Percentiles rank a stretch among this genome's conserved stretches.
phyloP scores from a whole-genome alignment of 2,797 vertebrate species.

The Tokudaia muenninki region DNA sequence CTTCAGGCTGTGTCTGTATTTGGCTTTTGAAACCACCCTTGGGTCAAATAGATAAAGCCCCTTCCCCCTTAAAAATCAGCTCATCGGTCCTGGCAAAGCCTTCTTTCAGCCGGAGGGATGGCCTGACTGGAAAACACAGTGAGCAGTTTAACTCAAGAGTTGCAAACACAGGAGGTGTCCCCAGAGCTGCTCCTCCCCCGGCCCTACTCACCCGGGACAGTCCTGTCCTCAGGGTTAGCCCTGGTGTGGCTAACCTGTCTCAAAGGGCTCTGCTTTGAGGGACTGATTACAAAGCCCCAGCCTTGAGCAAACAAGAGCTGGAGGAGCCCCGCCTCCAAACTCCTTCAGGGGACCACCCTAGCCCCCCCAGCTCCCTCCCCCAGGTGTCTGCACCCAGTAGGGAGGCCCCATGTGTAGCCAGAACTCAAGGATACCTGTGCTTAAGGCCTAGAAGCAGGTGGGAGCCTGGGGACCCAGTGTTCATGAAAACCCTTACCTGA shows the following conservation, averaged over 20 bases:
- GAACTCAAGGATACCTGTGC: background rate
- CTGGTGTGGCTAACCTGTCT: background rate
- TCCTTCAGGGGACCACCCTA: background rate
- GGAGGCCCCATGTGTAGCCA: accelerated
- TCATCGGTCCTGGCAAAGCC: background rate
- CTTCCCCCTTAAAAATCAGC: background rate
- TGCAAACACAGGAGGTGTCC: background rate
- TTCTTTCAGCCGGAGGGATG: background rate
- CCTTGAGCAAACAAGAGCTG: background rate
- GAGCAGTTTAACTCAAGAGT: background rate
- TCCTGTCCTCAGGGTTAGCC: background rate
- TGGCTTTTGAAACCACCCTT: background rate
- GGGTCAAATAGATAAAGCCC: background rate
- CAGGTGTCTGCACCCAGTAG: background rate
- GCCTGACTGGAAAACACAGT: background rate
- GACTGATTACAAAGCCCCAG: too few relatives aligned
- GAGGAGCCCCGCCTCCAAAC: background rate
- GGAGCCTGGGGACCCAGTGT: background rate
- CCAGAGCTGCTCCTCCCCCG: background rate
- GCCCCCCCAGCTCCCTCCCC: background rate
- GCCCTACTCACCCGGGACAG: background rate
- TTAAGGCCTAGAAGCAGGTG: background rate
- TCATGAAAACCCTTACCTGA: background rate
- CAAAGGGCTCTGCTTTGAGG: background rate
- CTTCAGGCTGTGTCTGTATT: accelerated